phyloP scores from a whole-genome alignment of 1,140 invertebrate species.

The Aphaenogaster rudis region DNA sequence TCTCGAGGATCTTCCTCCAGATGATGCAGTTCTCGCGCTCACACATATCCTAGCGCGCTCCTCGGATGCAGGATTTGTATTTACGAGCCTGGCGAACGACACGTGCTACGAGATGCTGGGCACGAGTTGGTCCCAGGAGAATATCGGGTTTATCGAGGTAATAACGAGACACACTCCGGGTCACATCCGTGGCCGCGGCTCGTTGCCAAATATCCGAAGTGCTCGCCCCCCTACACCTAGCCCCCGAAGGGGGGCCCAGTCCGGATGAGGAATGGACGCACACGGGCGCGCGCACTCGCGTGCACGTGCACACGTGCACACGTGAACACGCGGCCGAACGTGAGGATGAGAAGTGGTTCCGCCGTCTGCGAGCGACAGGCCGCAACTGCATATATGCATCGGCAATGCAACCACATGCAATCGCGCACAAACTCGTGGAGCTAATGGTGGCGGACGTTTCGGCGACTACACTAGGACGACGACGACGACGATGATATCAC shows the following conservation, averaged over 20 bases:
- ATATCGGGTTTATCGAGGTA: conserved; percentile 54
- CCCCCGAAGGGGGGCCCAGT: background rate
- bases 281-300: background rate
- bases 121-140: conserved; percentile 30
- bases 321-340: background rate
- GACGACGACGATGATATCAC: background rate
- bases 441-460: conserved; percentile 4
- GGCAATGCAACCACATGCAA: conserved; percentile 35
- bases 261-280: conserved; percentile 39
- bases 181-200: conserved; percentile 44
- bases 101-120: conserved; percentile 17
- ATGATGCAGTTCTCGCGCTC: background rate
- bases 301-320: background rate
- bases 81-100: conserved; percentile 2
- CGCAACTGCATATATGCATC: conserved; percentile 61
- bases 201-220: conserved; percentile 71
- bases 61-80: background rate
- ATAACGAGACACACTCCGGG: conserved; percentile 25
- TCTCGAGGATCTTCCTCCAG: background rate
- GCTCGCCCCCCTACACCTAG: conserved; percentile 36
- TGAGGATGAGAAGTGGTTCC: conserved; percentile 43
- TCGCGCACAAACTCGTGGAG: conserved; percentile 8
- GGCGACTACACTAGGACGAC: background rate
- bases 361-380: conserved; percentile 66
- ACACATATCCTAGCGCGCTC: background rate